Evolutionary conservation across 1,140 invertebrate species (phyloP).

Genomic region (Drosophila pachea): DNA sequence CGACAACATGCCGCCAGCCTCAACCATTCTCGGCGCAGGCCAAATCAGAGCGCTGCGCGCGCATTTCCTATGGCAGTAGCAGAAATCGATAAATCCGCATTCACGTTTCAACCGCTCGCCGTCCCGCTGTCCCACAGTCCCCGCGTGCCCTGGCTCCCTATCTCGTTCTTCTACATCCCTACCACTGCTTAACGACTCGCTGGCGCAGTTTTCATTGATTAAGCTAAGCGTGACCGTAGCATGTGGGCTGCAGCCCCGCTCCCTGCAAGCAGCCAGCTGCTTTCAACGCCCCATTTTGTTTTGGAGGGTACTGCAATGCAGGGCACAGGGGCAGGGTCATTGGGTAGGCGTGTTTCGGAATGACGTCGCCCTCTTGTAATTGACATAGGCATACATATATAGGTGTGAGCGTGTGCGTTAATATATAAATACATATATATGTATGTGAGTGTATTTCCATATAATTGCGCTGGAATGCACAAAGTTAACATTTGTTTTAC

Average conservation of each 20-base stretch:
- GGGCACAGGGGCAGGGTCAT: slow-evolving; percentile 19
- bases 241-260: slow-evolving; percentile 6
- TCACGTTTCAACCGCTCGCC: slow-evolving; percentile 34
- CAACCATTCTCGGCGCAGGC: slow-evolving; percentile 22
- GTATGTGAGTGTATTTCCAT: slow-evolving; percentile 16
- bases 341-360: slow-evolving; percentile 10
- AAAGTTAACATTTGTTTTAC: slow-evolving; percentile 30
- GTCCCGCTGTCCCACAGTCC: slow-evolving; percentile 4
- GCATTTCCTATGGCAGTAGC: slow-evolving; percentile 55
- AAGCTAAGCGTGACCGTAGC: slow-evolving; percentile 28
- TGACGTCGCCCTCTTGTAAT: slow-evolving; percentile 17
- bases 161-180: background rate
- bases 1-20: slow-evolving; percentile 64
- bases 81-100: slow-evolving; percentile 70
- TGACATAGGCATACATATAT: slow-evolving; percentile 2
- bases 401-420: background rate
- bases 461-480: slow-evolving; percentile 28
- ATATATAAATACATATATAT: slow-evolving; percentile 3
- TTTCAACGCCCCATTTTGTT: background rate
- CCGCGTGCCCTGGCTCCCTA: background rate
- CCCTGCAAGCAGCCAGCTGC: slow-evolving; percentile 8
- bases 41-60: slow-evolving; percentile 68
- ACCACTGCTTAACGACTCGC: background rate
- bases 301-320: slow-evolving; percentile 6
- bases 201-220: slow-evolving; percentile 30